Base-by-base conservation (phyloP, 2,113 vertebrate genomes). In the Ciconia boyciana region DNA sequence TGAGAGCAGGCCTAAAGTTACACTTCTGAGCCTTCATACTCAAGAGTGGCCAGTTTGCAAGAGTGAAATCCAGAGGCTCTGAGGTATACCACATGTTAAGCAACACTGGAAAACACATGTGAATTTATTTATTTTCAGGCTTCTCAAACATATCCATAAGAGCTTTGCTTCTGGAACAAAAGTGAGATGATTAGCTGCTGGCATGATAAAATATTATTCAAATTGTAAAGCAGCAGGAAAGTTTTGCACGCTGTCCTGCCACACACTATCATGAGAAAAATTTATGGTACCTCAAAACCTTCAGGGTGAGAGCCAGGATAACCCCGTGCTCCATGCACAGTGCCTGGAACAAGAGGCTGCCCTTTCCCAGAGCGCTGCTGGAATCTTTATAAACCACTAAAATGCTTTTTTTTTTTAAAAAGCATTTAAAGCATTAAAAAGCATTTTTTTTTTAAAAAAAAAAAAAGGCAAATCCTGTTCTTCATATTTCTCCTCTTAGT, bases 301-400 rank as follows among this genome's bases (percentile, higher is more conserved):
- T 49, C 54, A 82, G 70, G 90, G 91, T 3, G 22, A 66, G 57
- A 91, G 92, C 60, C 94, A 95, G 84, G 85, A 91, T 70, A 82
- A 46, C 51, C 65, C 94, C 7, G 28, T 61, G 58, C 72, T 48
- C 60, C 4, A 3, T 3, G 0, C 10, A 1, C 0, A 6, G 72
- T 75, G 89, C 87, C 93, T 87, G 74, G 51, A 91, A 87, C 25
- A 10, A 83, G 74, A 78, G 69, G 72, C 69, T 91, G 77, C 11
- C 4, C 81, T 70, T 84, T 52, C 89, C 87, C 84, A 94, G 81
- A 78, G 77, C 8, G 0, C 76, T 69, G 83, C 69, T 91, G 92
- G 90, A 89, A 95, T 89, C 77, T 65, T 82, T 32, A 51, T 6
- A 93, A 95, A 89, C 87, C 90, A 93, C 92, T 78, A 89, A 89